Conservation (phyloP, 2,113 vertebrate genomes). For the Manacus vitellinus region DNA sequence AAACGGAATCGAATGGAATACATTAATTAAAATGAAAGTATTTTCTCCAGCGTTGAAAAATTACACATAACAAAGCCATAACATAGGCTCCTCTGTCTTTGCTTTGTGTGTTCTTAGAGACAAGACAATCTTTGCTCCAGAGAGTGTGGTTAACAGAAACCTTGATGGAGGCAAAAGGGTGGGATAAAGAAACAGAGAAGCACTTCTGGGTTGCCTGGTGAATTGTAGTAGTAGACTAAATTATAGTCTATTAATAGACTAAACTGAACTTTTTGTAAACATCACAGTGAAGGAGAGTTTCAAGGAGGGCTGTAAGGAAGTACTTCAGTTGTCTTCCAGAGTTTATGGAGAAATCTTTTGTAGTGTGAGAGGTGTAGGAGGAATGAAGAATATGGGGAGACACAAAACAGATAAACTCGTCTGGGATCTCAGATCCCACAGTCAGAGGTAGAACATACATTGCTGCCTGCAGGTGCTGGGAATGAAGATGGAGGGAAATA, state of each 20-base stretch:
- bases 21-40: constrained; percentile 17
- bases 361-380: not conserved
- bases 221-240: not conserved
- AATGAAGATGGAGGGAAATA: not conserved
- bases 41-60: not conserved
- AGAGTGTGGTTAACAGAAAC: not conserved
- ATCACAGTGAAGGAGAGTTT: not conserved
- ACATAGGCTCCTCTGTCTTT: not conserved
- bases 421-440: not conserved
- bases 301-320: not conserved
- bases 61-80: not conserved
- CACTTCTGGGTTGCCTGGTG: not conserved
- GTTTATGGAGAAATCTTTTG: not conserved
- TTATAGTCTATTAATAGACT: not conserved
- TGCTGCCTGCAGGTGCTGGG: not conserved
- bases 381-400: not conserved
- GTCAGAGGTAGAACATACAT: not conserved
- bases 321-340: not conserved
- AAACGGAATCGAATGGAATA: not conserved
- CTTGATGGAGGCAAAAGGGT: not conserved
- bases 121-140: not conserved
- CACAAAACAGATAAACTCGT: not conserved
- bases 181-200: not conserved
- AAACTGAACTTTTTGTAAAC: not conserved
- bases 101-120: not conserved